A percentile compares a stretch with the other conserved stretches of the same genome.
phyloP scores from a whole-genome alignment of 1,140 invertebrate genomes.

The Zelostemma sp. region DNA sequence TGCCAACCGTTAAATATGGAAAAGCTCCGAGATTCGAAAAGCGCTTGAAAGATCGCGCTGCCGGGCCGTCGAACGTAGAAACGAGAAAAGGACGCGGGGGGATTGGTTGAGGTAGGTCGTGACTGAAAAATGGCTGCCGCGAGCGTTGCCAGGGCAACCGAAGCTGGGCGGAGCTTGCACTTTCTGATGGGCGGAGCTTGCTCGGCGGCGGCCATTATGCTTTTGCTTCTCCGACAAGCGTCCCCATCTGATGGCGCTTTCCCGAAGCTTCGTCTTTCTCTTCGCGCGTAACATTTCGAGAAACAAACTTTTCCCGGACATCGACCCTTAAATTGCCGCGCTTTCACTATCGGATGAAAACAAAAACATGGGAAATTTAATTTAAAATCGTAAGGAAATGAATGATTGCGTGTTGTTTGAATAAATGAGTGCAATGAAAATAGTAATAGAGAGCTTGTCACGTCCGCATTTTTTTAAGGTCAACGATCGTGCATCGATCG shows the following conservation, averaged over 20 bases:
- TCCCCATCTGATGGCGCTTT: constrained; percentile 51
- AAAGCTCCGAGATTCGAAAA: neutral
- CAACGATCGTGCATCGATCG: too few species aligned
- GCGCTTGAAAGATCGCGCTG: constrained; percentile 12
- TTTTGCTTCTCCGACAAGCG: constrained; percentile 51
- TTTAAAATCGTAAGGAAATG: too few species aligned
- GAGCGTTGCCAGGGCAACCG: constrained; percentile 55
- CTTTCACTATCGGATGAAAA: too few species aligned
- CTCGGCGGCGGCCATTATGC: constrained; percentile 55
- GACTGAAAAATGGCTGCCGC: constrained; percentile 59
- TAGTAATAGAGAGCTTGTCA: too few species aligned
- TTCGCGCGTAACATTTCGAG: too few species aligned
- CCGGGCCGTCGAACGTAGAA: neutral
- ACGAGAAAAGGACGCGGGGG: constrained; percentile 9
- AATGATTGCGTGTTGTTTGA: too few species aligned
- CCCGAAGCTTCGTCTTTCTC: neutral
- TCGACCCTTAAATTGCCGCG: too few species aligned
- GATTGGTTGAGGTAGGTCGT: constrained; percentile 59
- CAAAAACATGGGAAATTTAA: too few species aligned
- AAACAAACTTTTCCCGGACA: too few species aligned
- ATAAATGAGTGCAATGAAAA: too few species aligned
- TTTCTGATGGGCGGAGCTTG: constrained; percentile 47
- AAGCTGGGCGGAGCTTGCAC: constrained; percentile 49
- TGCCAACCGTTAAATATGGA: too few species aligned
- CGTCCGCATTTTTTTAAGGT: too few species aligned